Conservation (phyloP, 2,113 vertebrate species). For the Lipotes vexillifer region DNA sequence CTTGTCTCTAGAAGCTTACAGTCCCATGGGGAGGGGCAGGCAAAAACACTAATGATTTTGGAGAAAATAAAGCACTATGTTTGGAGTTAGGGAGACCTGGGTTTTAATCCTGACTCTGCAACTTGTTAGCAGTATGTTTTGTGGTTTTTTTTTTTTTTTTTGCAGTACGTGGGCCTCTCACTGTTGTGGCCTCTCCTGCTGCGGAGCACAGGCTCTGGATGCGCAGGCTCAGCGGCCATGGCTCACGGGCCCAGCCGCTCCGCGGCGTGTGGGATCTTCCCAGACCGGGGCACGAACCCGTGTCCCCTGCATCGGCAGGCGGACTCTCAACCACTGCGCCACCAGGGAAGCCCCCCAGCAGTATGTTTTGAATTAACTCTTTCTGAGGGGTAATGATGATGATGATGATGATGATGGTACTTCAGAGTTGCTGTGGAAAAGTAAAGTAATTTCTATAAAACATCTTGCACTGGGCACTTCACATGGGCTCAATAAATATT, state of each 20-base stretch:
- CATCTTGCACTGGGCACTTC: not conserved
- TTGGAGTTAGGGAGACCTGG: not conserved
- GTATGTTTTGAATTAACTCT: not conserved
- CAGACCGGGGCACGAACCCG: too few species aligned
- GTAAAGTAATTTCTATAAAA: not conserved
- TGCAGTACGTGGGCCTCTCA: too few species aligned
- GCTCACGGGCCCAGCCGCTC: too few species aligned
- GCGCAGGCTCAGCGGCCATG: too few species aligned
- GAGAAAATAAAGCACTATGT: not conserved
- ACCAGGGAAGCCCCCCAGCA: too few species aligned
- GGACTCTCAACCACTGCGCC: too few species aligned
- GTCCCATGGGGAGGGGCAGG: not conserved
- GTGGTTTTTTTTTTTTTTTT: too few species aligned
- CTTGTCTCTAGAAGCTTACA: not conserved
- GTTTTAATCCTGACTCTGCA: not conserved
- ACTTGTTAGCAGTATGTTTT: not conserved
- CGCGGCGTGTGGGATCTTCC: too few species aligned
- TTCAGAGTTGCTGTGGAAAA: not conserved
- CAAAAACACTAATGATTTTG: not conserved
- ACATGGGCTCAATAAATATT: not conserved
- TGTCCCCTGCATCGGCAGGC: too few species aligned
- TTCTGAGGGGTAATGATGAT: not conserved
- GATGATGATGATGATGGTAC: not conserved
- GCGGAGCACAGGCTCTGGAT: too few species aligned
- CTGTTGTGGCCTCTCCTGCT: too few species aligned